A percentile compares a stretch with the other conserved stretches of the same genome.
These are phyloP conservation scores for Rana temporaria DNA, from an alignment of 2,113 vertebrate species.

Conservation along the genomic window DNA sequence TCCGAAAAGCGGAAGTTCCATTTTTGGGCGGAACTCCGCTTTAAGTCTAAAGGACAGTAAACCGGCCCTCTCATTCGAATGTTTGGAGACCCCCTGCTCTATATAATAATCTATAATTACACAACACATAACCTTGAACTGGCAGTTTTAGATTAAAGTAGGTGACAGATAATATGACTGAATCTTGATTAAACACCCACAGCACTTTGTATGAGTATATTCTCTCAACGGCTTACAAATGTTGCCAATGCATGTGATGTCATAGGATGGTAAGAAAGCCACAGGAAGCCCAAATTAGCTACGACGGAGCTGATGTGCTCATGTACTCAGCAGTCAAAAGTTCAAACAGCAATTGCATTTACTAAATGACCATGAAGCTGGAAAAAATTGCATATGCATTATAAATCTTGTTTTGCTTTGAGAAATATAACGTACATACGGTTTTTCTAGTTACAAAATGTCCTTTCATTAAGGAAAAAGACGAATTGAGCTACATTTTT, in stretches of 20 bases:
- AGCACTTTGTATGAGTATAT: too few species aligned
- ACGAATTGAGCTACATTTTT: neutral
- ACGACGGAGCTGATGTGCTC: neutral
- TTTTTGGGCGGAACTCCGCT: too few species aligned
- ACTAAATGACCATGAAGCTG: neutral
- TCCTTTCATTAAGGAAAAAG: neutral
- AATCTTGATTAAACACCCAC: too few species aligned
- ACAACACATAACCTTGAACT: too few species aligned
- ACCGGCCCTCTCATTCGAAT: too few species aligned
- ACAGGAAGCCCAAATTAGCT: neutral
- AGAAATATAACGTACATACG: neutral
- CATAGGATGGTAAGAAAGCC: neutral
- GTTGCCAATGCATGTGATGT: neutral
- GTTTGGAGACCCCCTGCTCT: too few species aligned
- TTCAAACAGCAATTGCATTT: conserved; percentile 10
- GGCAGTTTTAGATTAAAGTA: too few species aligned
- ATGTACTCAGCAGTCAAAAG: neutral
- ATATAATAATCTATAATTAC: too few species aligned
- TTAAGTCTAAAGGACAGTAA: too few species aligned
- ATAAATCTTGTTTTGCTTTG: neutral
- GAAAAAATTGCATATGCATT: neutral
- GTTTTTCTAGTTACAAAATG: neutral
- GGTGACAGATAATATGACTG: too few species aligned
- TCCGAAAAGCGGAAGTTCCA: too few species aligned
- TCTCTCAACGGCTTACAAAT: neutral